Base-by-base conservation (phyloP, 2,113 vertebrate genomes). In the Leptobrachium ailaonicum region DNA sequence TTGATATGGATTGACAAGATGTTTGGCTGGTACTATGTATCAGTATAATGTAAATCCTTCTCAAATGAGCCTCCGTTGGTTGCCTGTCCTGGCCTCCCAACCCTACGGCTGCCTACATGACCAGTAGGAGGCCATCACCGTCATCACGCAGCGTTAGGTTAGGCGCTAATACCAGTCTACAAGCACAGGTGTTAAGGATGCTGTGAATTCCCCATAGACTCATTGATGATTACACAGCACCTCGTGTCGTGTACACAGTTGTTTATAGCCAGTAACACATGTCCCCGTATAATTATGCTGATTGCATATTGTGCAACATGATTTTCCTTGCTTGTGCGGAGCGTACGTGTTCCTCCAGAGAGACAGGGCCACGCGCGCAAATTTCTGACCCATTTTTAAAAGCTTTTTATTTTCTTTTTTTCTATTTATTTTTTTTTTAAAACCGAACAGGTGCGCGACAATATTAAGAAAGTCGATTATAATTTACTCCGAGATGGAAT, bases 231-330 rank as follows among this genome's bases (percentile, higher is more conserved):
- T 60, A 41, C 53, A 40, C 75, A 32, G 64, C 75, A 44, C 13
- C 42, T 50, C 47, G 14, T 69, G 63, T 32, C 20, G 20, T 66
- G 47, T 62, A 11, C 41, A 47, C 2, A 41, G 6, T 60, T 60
- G 75, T 69, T 66, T 77, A 53, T 77, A 77, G 60, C 41, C 50
- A 32, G 75, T 60, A 60, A 45, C 47, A 66, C 53, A 43, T 40
- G 56, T 77, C 41, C 58, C 66, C 7, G 66, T 9, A 82, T 84
- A 80, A 82, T 79, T 80, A 63, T 77, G 78, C 80, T 88, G 87
- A 85, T 85, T 88, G 86, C 86, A 76, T 85, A 86, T 88, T 88
- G 84, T 86, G 85, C 87, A 76, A 83, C 84, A 84, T 88, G 87
- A 85, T 87, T 88, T 85, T 85, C 82, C 86, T 87, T 83, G 82